Evolutionary conservation across 37 sponge, comb jelly and placozoan species (phyloP).

Genomic region (Diacarnus erythraeanus): DNA sequence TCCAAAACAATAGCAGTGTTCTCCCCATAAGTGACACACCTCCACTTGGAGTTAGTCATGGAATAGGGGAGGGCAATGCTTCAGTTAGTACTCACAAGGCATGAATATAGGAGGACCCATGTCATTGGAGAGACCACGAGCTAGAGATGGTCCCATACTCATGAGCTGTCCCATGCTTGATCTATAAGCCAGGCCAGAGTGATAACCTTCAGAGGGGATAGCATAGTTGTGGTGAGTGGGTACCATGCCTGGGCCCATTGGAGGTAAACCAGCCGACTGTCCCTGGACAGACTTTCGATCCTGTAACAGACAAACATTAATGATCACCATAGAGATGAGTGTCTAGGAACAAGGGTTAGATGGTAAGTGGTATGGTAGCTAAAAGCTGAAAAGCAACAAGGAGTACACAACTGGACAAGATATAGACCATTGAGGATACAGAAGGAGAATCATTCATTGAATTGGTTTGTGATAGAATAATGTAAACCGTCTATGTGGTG

Average conservation of each 20-base stretch:
- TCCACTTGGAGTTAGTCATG: too few species aligned
- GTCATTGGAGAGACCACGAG: constrained; percentile 22
- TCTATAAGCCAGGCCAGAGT: neutral
- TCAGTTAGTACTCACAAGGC: constrained; percentile 51
- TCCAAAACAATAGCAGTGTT: too few species aligned
- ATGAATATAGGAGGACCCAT: constrained; percentile 72
- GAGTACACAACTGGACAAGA: neutral
- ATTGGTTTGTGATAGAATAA: neutral
- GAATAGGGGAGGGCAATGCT: neutral
- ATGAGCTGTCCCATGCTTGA: neutral
- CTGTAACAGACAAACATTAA: too few species aligned
- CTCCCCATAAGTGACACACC: too few species aligned
- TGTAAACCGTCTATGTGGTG: neutral
- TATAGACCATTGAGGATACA: neutral
- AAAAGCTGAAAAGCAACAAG: neutral
- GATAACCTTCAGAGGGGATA: neutral
- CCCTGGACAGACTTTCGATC: neutral
- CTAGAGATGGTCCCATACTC: neutral
- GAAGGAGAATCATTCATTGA: neutral
- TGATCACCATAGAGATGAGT: too few species aligned
- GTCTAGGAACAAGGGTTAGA: neutral
- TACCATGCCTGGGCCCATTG: constrained; percentile 14
- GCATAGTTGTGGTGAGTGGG: constrained; percentile 8
- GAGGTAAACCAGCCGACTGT: constrained; percentile 3
- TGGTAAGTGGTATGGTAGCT: neutral